phyloP scores from a whole-genome alignment of 2,888 invertebrate species.

The Blomia tropicalis region DNA sequence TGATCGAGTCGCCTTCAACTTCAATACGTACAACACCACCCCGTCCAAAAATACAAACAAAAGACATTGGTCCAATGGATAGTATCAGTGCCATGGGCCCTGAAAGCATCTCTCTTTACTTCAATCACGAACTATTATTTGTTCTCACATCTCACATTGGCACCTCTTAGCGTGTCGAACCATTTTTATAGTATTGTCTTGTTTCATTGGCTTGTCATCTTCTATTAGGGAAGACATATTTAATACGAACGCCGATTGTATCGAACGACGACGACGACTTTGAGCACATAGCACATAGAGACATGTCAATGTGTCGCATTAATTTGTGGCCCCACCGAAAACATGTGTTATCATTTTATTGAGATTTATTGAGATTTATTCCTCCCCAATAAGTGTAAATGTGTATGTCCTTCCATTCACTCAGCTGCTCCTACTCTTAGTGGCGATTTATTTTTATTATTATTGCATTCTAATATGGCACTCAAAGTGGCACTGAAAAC shows the following conservation, averaged over 20 bases:
- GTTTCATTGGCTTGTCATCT: conserved; percentile 4
- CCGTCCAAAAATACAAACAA: no score
- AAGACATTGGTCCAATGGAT: no score
- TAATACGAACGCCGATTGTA: conserved; percentile 2
- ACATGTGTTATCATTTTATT: conserved; percentile 11
- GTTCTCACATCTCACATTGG: no score
- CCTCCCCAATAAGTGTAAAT: no score
- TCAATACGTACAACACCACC: no score
- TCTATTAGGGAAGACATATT: neutral
- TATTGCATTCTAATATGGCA: neutral
- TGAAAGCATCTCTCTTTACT: no score
- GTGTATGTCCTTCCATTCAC: conserved; percentile 8
- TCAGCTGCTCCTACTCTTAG: conserved; percentile 2
- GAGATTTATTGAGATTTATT: conserved; percentile 13
- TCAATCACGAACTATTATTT: no score
- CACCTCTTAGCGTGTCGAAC: no score
- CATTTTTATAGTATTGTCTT: conserved; percentile 1
- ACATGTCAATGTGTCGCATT: neutral
- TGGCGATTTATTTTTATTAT: conserved; percentile 18
- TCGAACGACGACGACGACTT: no score
- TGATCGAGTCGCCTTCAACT: no score
- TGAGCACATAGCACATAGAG: no score
- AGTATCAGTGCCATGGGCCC: no score
- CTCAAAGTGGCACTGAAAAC: neutral
- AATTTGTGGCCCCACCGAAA: conserved; percentile 10